Percentiles rank a stretch among this genome's conserved stretches.
phyloP scores from a whole-genome alignment of 1,140 invertebrate genomes.

The Drosophila jambulina region DNA sequence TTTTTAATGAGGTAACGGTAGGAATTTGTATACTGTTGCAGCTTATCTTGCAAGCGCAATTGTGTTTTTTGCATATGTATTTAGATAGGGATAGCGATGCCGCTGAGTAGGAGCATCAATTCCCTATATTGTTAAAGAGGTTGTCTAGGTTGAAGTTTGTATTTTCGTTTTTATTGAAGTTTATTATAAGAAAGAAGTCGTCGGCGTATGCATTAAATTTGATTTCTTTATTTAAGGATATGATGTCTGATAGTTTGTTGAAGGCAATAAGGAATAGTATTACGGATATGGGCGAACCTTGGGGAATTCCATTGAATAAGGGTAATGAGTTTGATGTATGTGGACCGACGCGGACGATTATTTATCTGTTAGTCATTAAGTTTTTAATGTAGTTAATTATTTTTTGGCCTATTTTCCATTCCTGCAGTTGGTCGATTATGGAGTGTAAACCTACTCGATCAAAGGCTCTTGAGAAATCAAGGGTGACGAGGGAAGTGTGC shows the following conservation, averaged over 20 bases:
- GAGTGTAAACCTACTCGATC: conserved; percentile 18
- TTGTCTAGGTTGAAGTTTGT: conserved; percentile 3
- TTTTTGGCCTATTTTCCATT: conserved; percentile 22
- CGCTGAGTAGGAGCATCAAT: conserved; percentile 15
- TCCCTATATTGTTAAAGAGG: conserved; percentile 1
- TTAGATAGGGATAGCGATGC: conserved; percentile 15
- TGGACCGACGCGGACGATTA: conserved; percentile 10
- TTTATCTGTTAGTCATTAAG: conserved; percentile 13
- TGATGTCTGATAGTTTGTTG: background rate
- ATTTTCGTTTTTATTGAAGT: conserved; percentile 8
- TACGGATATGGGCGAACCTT: background rate
- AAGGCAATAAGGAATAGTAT: background rate
- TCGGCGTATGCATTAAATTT: background rate
- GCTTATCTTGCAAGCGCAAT: conserved; percentile 6
- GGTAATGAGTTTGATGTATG: background rate
- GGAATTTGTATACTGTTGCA: background rate
- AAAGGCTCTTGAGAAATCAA: conserved; percentile 19
- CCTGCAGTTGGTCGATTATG: conserved; percentile 4
- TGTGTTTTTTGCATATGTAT: conserved; percentile 11
- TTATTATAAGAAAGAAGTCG: background rate
- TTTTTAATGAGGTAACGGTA: background rate
- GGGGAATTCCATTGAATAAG: too few relatives aligned
- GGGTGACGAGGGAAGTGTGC: conserved; percentile 15
- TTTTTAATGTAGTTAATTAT: conserved; percentile 1
- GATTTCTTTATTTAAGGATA: background rate